These are phyloP conservation scores for Arbacia lixula DNA, from an alignment of 53 echinoderm and acorn worm species.

Conservation along the genomic window DNA sequence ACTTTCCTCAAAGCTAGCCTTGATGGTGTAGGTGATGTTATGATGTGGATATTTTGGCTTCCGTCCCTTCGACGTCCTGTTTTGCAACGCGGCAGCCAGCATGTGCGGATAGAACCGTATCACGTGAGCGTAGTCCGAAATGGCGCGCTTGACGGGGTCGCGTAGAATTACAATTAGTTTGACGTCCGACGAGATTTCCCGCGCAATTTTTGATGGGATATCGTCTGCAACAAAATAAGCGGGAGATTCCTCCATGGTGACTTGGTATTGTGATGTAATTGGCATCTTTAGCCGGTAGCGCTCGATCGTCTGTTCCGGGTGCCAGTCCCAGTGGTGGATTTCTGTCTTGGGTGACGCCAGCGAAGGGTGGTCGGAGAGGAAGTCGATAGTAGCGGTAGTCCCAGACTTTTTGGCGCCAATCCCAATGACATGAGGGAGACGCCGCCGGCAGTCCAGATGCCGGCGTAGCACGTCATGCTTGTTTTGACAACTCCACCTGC, in stretches of 20 bases:
- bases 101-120: background rate
- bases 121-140: conserved; percentile 83
- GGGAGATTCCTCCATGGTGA: conserved; percentile 85
- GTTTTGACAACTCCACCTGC: background rate
- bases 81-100: no score
- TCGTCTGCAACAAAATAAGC: conserved; percentile 63
- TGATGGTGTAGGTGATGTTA: background rate
- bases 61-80: background rate
- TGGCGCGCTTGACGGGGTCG: conserved; percentile 80
- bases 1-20: conserved; percentile 67
- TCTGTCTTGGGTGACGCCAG: conserved; percentile 14
- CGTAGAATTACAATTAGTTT: conserved; percentile 78
- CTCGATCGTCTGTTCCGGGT: conserved; percentile 38
- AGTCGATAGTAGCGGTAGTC: conserved; percentile 74
- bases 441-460: conserved; percentile 52
- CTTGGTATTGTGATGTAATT: conserved; percentile 69
- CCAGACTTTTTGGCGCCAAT: conserved; percentile 81
- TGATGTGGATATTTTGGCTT: background rate
- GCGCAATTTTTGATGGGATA: conserved; percentile 55
- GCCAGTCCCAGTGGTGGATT: conserved; percentile 72
- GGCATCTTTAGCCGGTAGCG: conserved; percentile 78
- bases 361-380: conserved; percentile 75
- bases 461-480: background rate
- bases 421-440: conserved; percentile 82
- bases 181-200: conserved; percentile 30